phyloP scores from a whole-genome alignment of 2,888 invertebrate genomes.

The Acronicta alni region DNA sequence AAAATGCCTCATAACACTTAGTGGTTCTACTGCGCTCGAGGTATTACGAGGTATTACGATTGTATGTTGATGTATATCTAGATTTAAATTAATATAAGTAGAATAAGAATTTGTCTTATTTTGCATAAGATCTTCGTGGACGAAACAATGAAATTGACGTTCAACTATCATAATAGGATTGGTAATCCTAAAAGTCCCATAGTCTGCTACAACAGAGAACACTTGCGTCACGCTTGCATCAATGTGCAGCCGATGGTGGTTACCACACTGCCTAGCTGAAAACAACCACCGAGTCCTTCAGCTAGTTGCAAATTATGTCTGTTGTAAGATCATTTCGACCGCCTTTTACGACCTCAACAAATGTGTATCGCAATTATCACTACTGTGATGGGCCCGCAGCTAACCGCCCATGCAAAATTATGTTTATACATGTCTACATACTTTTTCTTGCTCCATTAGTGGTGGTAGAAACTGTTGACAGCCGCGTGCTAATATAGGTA shows the following conservation, averaged over 20 bases:
- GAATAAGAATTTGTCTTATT: not conserved
- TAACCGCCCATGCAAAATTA: not conserved
- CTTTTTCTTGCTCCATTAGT: not conserved
- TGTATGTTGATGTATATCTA: no score
- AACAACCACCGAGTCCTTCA: slow-evolving; percentile 55
- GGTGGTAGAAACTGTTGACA: no score
- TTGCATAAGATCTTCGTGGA: slow-evolving; percentile 16
- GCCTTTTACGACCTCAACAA: slow-evolving; percentile 35
- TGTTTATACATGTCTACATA: not conserved
- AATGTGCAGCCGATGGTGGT: slow-evolving; percentile 57
- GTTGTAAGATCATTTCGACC: slow-evolving; percentile 43
- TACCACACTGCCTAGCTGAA: slow-evolving; percentile 56
- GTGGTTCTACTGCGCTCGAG: no score
- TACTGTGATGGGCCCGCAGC: not conserved
- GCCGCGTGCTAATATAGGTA: no score
- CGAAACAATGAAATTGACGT: slow-evolving; percentile 72
- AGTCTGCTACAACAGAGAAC: slow-evolving; percentile 62
- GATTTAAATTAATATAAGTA: slow-evolving; percentile 11
- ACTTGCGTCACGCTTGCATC: slow-evolving; percentile 66
- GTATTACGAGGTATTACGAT: no score
- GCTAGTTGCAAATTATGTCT: slow-evolving; percentile 45
- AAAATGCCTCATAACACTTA: no score
- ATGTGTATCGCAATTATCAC: slow-evolving; percentile 34
- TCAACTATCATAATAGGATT: slow-evolving; percentile 63
- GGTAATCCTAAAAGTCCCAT: slow-evolving; percentile 62